Base-by-base conservation (phyloP, 2,113 vertebrate species). In the Osmerus eperlanus region DNA sequence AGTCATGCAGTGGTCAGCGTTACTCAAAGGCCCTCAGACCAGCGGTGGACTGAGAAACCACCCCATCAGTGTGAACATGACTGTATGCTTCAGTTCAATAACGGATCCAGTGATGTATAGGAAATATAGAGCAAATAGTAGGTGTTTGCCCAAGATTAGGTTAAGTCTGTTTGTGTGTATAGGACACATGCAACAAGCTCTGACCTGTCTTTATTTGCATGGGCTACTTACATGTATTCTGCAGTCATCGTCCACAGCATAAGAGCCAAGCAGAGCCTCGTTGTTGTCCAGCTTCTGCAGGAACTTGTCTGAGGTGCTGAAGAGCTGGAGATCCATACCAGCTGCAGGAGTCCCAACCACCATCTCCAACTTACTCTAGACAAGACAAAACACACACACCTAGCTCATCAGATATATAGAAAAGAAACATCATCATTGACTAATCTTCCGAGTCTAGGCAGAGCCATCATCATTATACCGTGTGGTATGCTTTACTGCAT, bases 241-340 rank as follows among this genome's bases (percentile, higher is more conserved):
- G 88, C 94, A 96, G 79, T 94, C 87, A 0, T 97, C 92, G 4
- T 97, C 94, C 11, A 96, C 90, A 6, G 92, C 92, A 84, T 94
- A 97, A 0, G 94, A 96, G 47, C 96, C 95, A 62, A 97, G 82
- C 75, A 96, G 78, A 0, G 95, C 94, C 4, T 96, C 94, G n/a
- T 95, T 90, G 68, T 92, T 82, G 54, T 94, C 91, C 61, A 97
- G 82, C 52, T 93, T 95, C 87, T 91, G 88, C 73, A 93, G 74
- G 67, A 95, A 93, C 29, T 85, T 83, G 81, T 95, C 93, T 2
- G 91, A 86, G 0, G 79, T 29, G 12, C 91, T 91, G 77, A 89
- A 96, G 23, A 97, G 87, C 79, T 96, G 93, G 67, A 97, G 87
- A 36, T 95, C 93, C 94, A 97, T 97, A 76, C 79, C 88, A 29